Evolutionary conservation across 2,797 vertebrate species (phyloP), one percentile per base, ranked within the genome.

Genomic region (Falco naumanni): DNA sequence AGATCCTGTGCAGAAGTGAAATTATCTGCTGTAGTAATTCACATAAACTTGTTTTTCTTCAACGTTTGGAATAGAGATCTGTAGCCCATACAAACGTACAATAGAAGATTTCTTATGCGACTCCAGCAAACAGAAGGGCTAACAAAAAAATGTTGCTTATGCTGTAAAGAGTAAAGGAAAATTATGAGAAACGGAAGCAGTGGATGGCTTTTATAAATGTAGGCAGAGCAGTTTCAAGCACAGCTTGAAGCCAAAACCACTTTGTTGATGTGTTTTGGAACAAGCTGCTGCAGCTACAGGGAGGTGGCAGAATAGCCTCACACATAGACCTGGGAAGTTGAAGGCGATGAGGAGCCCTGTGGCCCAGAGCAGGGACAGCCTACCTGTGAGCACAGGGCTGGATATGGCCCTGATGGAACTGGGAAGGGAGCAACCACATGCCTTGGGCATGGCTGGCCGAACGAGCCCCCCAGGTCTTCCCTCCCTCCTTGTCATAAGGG

Each of bases 291-390:
- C 37, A 90, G 65, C 89, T 87, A 41, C 93, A 95, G 78, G 74
- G 88, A 94, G 91, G 87, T 94, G 92, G 94, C 89, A 96, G 84
- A 95, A 89, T n/a, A 93, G 59, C 84, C 72, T 91, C 76, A 94
- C 63, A 21, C 76, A 85, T 5, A 19, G 69, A 79, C 25, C 66
- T 84, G 45, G 28, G 37, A 87, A 92, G 66, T 0, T n/a, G 12
- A 48, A 76, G 34, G 28, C 54, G 72, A 61, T 0, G 22, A 75
- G 41, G 33, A 84, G 37, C 5, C 9, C 15, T 1, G 2, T 29
- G 28, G n/a, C 11, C 18, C 33, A 13, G 43, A 79, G 50, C 43
- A 61, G 28, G 41, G 28, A 48, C 53, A 71, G 45, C 4, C 63
- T 74, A 34, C 16, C 24, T 26, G 25, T 79, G 59, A 51, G 18